phyloP scores from a whole-genome alignment of 2,797 vertebrate species.

The Crocidura indochinensis region DNA sequence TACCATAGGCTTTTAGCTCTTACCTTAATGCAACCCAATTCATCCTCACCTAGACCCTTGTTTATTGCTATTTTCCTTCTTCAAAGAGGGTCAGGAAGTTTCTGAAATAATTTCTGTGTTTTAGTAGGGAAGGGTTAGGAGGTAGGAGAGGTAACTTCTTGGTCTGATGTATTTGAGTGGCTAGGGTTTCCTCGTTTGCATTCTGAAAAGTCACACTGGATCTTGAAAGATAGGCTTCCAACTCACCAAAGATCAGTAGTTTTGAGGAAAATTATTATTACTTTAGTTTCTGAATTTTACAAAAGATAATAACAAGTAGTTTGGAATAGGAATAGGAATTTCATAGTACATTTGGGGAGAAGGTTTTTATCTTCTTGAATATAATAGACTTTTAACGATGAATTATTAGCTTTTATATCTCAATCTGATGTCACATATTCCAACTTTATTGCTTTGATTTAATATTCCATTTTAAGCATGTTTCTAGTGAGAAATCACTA shows the following conservation, averaged over 20 bases:
- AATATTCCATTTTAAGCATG: constrained; percentile 56
- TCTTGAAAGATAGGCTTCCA: constrained; percentile 8
- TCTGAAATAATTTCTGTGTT: neutral
- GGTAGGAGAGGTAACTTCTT: neutral
- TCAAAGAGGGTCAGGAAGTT: neutral
- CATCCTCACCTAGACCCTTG: neutral
- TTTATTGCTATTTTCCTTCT: neutral
- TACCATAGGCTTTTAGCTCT: neutral
- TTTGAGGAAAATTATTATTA: constrained; percentile 62
- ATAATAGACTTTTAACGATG: constrained; percentile 64
- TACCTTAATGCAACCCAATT: neutral
- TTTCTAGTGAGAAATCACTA: constrained; percentile 70
- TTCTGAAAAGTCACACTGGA: neutral
- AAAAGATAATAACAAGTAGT: constrained; percentile 62
- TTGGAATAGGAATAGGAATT: constrained; percentile 67
- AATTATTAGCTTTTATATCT: constrained; percentile 74
- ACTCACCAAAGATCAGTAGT: constrained; percentile 5
- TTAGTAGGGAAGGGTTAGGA: neutral
- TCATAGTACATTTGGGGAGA: constrained; percentile 60
- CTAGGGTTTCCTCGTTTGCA: neutral
- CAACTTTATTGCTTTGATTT: constrained; percentile 75
- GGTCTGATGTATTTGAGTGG: neutral
- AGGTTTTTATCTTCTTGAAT: constrained; percentile 67
- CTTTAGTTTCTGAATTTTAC: constrained; percentile 56
- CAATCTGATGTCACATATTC: constrained; percentile 67